A percentile compares a stretch with the other conserved stretches of the same genome.
Conservation (phyloP, 2,888 invertebrate genomes). For the Malthinus flaveolus region DNA sequence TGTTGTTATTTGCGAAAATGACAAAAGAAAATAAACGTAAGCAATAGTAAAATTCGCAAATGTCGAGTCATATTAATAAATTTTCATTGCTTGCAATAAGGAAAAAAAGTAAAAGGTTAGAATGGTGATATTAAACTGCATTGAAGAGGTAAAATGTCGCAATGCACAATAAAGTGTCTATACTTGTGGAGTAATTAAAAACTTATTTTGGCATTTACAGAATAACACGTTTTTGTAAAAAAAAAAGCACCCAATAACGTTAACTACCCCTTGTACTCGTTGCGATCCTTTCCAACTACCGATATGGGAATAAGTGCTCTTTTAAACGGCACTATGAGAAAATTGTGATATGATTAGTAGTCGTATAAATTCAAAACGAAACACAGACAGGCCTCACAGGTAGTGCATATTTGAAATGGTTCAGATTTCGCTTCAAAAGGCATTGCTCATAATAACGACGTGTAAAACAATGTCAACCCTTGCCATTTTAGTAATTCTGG, state of each 20-base stretch:
- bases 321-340: neutral
- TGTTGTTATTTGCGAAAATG: too few species aligned
- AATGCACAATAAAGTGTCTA: neutral
- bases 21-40: too few species aligned
- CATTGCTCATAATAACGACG: slow-evolving; percentile 53
- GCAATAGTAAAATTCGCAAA: neutral
- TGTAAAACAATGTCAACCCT: slow-evolving; percentile 50
- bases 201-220: too few species aligned
- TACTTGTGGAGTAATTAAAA: too few species aligned
- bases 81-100: slow-evolving; percentile 8
- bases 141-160: slow-evolving; percentile 14
- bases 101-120: slow-evolving; percentile 15
- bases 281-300: too few species aligned
- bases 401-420: slow-evolving; percentile 54
- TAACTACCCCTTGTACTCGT: too few species aligned
- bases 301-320: too few species aligned
- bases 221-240: too few species aligned
- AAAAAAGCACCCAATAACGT: too few species aligned
- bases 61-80: slow-evolving; percentile 12
- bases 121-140: slow-evolving; percentile 13
- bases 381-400: slow-evolving; percentile 48
- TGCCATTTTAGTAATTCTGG: slow-evolving; percentile 53
- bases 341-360: slow-evolving; percentile 4
- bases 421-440: slow-evolving; percentile 52
- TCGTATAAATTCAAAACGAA: slow-evolving; percentile 3